phyloP scores from a whole-genome alignment of 1,140 invertebrate species.

The Mylabris phalerata region DNA sequence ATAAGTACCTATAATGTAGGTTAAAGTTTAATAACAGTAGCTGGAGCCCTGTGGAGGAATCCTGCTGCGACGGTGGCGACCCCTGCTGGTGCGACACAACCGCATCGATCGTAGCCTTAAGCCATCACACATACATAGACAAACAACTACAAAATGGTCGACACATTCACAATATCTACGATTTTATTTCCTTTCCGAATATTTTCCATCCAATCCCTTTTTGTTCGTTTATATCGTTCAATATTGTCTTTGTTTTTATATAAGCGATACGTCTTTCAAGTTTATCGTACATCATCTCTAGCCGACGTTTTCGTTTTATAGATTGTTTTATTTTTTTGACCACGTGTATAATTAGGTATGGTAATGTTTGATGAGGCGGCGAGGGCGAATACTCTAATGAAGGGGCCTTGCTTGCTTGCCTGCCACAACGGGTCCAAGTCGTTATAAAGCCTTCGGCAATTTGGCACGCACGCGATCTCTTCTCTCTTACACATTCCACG shows the following conservation, averaged over 20 bases:
- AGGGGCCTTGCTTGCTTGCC: constrained; percentile 15
- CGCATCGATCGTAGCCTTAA: constrained; percentile 29
- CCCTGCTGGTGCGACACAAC: constrained; percentile 31
- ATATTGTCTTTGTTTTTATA: no score
- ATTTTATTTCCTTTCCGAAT: background rate
- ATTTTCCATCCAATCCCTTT: background rate
- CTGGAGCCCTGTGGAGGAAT: constrained; percentile 23
- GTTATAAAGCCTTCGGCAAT: constrained; percentile 6
- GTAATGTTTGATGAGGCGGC: constrained; percentile 34
- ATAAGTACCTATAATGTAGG: background rate
- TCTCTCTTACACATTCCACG: constrained; percentile 3
- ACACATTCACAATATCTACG: constrained; percentile 27
- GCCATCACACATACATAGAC: constrained; percentile 24
- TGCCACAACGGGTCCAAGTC: constrained; percentile 7
- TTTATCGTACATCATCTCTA: no score
- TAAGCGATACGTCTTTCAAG: no score
- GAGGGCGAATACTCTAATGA: constrained; percentile 32
- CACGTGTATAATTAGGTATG: constrained; percentile 39
- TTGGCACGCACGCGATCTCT: constrained; percentile 16
- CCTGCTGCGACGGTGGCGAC: constrained; percentile 34
- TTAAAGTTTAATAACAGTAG: constrained; percentile 4
- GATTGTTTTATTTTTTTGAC: constrained; percentile 5
- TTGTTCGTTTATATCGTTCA: no score
- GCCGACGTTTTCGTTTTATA: no score
- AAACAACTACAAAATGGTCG: constrained; percentile 30